Evolutionary conservation across 2,797 vertebrate species (phyloP), one percentile per base, ranked within the genome.

Genomic region (Crenichthys baileyi): DNA sequence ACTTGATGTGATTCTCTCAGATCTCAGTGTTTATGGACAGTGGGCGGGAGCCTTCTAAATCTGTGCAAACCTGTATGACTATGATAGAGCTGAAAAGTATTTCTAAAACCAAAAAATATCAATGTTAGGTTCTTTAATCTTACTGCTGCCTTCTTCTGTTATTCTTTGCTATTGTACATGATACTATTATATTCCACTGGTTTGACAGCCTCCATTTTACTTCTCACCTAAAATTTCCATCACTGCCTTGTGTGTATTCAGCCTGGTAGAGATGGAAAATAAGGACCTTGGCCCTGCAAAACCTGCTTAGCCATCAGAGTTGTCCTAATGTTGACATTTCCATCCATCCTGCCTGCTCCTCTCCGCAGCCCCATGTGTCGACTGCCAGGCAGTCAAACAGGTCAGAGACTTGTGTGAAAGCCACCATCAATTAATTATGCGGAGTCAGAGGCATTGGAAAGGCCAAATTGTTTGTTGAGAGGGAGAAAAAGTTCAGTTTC

Each of bases 371-470:
- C 36, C 20, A 36, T 7, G 9, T 22, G 31, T 41, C 36, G 36
- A 65, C 18, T 39, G 36, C 36, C 63, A 0, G 78, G 56, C 82
- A 82, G 87, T 90, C 88, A 82, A 82, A n/a, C 63, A 24, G 83
- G 84, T 88, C 87, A 70, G 81, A 81, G 85, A 70, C 65, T 75
- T 53, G 1, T 81, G 83, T 89, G 86, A 91, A 90, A 90, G 90
- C 83, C 90, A 68, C 79, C 80, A 65, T 85, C 84, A 79, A 80
- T 86, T 88, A 87, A 90, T 93, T 85, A 90, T 89, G 88, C 78
- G 61, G 75, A 86, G 85, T 90, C 90, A 88, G 80, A 79, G 75
- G 82, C 78, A 83, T 89, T 85, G 80, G 82, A 93, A 93, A 93
- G 91, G 90, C 86, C 90, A 87, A 58, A 65, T 77, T 81, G 86